phyloP scores from a whole-genome alignment of 2,113 vertebrate genomes.

The Xerus inauris region DNA sequence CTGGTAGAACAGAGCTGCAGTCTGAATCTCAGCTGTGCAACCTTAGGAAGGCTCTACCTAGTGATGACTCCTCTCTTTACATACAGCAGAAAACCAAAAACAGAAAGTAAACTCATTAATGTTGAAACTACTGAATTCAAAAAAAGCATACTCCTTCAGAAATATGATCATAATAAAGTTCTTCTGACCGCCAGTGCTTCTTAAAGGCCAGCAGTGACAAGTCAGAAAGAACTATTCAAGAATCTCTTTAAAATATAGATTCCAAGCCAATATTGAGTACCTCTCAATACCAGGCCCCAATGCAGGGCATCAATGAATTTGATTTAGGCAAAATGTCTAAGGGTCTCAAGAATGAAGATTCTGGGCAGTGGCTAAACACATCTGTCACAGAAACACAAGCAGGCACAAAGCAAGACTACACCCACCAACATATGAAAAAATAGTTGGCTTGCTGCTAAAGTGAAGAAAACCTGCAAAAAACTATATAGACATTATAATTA shows the following conservation, averaged over 20 bases:
- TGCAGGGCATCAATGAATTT: not conserved
- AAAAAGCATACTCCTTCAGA: not conserved
- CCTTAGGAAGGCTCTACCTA: not conserved
- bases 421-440: not conserved
- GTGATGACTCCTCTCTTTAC: not conserved
- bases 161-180: not conserved
- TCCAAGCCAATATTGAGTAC: too few relatives aligned
- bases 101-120: not conserved
- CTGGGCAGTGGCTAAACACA: not conserved
- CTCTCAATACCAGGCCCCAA: not conserved
- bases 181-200: not conserved
- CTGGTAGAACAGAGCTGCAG: not conserved
- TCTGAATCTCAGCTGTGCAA: not conserved
- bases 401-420: not conserved
- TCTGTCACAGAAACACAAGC: not conserved
- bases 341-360: not conserved
- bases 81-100: not conserved
- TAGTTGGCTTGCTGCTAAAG: not conserved
- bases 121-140: slow-evolving; percentile 12
- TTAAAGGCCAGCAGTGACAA: not conserved
- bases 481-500: not conserved
- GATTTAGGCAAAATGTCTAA: not conserved
- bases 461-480: not conserved
- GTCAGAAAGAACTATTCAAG: not conserved
- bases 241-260: not conserved